phyloP scores from a whole-genome alignment of 1,140 invertebrate species.

The Drosophila sp. region DNA sequence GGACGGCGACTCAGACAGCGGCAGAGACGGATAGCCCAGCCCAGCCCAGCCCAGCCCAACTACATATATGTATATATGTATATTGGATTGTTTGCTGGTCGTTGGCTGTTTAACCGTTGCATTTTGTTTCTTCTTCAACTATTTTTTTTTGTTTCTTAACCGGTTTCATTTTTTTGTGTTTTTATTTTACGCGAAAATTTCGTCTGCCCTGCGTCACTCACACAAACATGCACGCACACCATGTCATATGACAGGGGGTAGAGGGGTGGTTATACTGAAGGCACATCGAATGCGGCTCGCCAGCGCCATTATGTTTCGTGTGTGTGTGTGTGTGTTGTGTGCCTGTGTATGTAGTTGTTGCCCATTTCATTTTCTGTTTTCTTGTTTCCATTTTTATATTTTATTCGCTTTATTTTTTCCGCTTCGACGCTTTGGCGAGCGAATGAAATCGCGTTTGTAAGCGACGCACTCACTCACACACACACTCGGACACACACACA shows the following conservation, averaged over 20 bases:
- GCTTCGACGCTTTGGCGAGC: conserved; percentile 75
- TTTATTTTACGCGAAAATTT: conserved; percentile 78
- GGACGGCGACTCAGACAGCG: conserved; percentile 1
- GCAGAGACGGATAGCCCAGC: background rate
- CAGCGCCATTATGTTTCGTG: conserved; percentile 71
- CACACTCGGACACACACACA: conserved; percentile 30
- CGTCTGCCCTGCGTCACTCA: conserved; percentile 45
- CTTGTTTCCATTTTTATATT: conserved; percentile 79
- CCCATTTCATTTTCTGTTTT: conserved; percentile 60
- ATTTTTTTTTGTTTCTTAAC: conserved; percentile 38
- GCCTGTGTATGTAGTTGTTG: conserved; percentile 29
- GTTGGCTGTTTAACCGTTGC: conserved; percentile 60
- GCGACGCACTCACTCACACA: conserved; percentile 27
- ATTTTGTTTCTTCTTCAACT: conserved; percentile 42
- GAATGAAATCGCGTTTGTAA: conserved; percentile 75
- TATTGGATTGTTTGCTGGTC: conserved; percentile 24
- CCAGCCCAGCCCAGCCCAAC: conserved; percentile 27
- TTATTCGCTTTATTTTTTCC: conserved; percentile 82
- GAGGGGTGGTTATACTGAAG: conserved; percentile 7
- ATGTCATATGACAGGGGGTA: conserved; percentile 1
- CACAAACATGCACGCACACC: conserved; percentile 24
- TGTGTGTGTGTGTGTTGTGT: conserved; percentile 12
- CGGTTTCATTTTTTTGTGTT: conserved; percentile 66
- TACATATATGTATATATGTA: conserved; percentile 1
- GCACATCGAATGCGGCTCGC: conserved; percentile 46